Evolutionary conservation across 2,113 vertebrate genomes (phyloP), one percentile per base, ranked within the genome.

Genomic region (Xenotilapia longispinis): DNA sequence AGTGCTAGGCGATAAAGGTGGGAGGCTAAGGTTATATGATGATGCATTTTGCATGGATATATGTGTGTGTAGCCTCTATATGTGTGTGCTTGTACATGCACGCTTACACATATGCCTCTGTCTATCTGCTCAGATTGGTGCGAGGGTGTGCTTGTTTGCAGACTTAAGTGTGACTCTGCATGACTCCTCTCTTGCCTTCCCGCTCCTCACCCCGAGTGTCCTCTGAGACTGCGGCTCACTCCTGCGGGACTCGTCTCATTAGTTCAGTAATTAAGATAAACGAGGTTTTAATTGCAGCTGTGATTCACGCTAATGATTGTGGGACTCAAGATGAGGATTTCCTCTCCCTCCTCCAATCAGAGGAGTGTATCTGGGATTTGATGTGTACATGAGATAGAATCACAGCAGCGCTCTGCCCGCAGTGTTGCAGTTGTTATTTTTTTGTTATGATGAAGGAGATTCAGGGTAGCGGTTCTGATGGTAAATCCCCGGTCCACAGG

Each of bases 241-340:
- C 96, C 94, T 91, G 88, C 26, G 94, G 94, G 96, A 96, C 95
- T 94, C 93, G 94, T 96, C 95, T 96, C 96, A 97, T 97, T 97
- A 97, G 95, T 94, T 96, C 93, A 82, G 96, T 96, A 97, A 97
- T 97, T 97, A 96, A 97, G 96, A 97, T 97, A 96, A 97, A 97
- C 91, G 91, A 93, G 93, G 85, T 95, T 96, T 96, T 97, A 97
- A 97, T 97, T 97, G 96, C 96, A 88, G 90, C 91, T 92, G 94
- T 93, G 95, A 96, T 96, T 94, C 94, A 94, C 95, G 92, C 93
- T 96, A 96, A 97, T 95, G 95, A 96, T 95, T 92, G 93, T 92
- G 92, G 93, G 95, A 95, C 89, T 93, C 57, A 80, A 95, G 93
- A 94, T 92, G 93, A 93, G 91, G 93, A 94, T 94, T 93, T 96